These are phyloP conservation scores for Cyphomyrmex costatus DNA, from an alignment of 1,140 invertebrate species.

Conservation along the genomic window DNA sequence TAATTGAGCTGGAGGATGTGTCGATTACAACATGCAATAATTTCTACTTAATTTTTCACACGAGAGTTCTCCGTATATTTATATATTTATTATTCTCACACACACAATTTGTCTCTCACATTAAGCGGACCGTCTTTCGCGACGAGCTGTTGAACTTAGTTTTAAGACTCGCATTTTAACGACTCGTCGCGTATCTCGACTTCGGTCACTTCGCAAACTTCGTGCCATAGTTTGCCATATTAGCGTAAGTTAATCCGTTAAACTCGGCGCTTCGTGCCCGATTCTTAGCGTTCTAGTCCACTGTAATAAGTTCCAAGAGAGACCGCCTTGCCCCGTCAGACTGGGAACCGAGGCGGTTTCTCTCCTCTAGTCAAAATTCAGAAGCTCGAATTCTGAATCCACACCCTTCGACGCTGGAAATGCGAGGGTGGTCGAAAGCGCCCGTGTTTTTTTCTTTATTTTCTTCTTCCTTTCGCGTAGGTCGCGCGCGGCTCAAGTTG, in stretches of 20 bases:
- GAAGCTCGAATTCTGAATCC: constrained; percentile 45
- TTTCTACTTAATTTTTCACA: constrained; percentile 9
- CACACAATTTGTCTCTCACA: neutral
- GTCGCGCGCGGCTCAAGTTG: neutral
- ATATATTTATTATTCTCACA: constrained; percentile 25
- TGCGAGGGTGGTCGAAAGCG: neutral
- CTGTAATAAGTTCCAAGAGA: constrained; percentile 37
- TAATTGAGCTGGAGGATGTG: neutral
- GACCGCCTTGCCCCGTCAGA: constrained; percentile 22
- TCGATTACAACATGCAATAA: neutral
- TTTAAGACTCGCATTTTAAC: neutral
- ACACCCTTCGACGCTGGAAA: neutral
- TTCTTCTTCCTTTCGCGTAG: neutral
- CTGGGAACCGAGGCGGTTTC: constrained; percentile 24
- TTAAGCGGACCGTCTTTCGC: neutral
- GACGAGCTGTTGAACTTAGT: neutral
- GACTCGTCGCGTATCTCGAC: constrained; percentile 20
- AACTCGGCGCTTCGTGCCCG: neutral
- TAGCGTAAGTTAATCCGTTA: constrained; percentile 68
- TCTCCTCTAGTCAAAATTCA: constrained; percentile 83
- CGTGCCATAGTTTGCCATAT: constrained; percentile 83
- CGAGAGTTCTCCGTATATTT: neutral
- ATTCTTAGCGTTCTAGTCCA: constrained; percentile 76
- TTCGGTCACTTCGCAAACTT: constrained; percentile 43
- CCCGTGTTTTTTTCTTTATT: neutral